Conservation (phyloP, 1,140 invertebrate genomes). For the Leptoteleia sp. region DNA sequence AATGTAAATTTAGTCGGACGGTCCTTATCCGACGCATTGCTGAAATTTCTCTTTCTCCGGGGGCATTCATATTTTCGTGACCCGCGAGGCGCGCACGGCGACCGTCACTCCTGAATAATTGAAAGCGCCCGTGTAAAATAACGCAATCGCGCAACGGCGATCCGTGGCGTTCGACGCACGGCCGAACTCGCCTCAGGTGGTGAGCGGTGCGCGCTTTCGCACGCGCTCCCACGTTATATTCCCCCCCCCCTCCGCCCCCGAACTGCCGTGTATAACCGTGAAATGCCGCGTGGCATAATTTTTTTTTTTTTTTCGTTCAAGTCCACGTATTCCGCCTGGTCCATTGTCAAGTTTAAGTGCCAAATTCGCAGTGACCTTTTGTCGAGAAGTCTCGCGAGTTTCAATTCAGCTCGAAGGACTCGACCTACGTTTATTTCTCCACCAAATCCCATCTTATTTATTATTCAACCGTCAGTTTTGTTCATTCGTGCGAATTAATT, state of each 20-base stretch:
- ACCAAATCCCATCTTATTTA: too few relatives aligned
- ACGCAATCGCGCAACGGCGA: slow-evolving; percentile 15
- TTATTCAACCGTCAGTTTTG: too few relatives aligned
- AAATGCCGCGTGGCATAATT: slow-evolving; percentile 48
- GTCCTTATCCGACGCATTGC: slow-evolving; percentile 1
- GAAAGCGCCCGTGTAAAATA: slow-evolving; percentile 4
- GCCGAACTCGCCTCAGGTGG: slow-evolving; percentile 17
- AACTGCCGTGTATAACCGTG: slow-evolving; percentile 55
- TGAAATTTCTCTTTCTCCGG: slow-evolving; percentile 16
- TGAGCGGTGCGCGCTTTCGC: slow-evolving; percentile 48
- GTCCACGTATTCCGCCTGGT: slow-evolving; percentile 69
- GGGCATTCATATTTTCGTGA: slow-evolving; percentile 1
- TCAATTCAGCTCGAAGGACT: slow-evolving; percentile 55
- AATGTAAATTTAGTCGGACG: background rate
- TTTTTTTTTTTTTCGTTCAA: slow-evolving; percentile 73
- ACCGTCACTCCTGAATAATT: slow-evolving; percentile 11
- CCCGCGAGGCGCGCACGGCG: background rate
- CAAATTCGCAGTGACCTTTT: slow-evolving; percentile 70
- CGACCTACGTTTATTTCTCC: slow-evolving; percentile 46
- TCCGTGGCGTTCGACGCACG: slow-evolving; percentile 1
- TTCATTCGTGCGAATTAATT: too few relatives aligned
- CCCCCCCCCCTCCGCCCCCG: too few relatives aligned
- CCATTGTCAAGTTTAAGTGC: slow-evolving; percentile 78
- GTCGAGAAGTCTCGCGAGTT: slow-evolving; percentile 59
- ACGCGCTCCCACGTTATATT: slow-evolving; percentile 13